Base-by-base conservation (phyloP, 2,888 invertebrate genomes). In the Petrolisthes cinctipes region DNA sequence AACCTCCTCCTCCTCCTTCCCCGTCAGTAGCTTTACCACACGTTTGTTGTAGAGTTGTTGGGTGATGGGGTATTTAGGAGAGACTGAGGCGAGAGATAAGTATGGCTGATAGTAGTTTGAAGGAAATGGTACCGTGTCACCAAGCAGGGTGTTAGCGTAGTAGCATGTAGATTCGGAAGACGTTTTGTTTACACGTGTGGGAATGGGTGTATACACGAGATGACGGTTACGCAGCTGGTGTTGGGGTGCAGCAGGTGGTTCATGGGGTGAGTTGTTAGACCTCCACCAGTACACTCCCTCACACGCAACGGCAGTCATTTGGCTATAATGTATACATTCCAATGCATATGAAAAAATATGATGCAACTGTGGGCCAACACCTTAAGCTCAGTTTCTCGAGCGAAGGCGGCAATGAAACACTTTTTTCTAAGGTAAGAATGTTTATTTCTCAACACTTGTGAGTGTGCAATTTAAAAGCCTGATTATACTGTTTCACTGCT, bases 251-350 rank as follows among this genome's bases (percentile, higher is more conserved):
- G 75, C 71, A 83, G 83, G 73, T 23, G 83, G 79, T 73, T 81
- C 73, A n/a, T 68, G 61, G 71, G 6, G 71, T 7, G 57, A 56
- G 68, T 78, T 53, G 37, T 56, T 87, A 68, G 71, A 51, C 73
- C 83, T 83, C 87, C 83, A 87, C 83, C 83, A n/a, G 71, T 75
- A 80, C 83, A 82, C 78, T 73, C 79, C 80, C 23, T 87, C 83
- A 68, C 82, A 53, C 53, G 87, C 83, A 80, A 83, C 83, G 61
- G 80, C 71, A 68, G 87, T 78, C 87, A 87, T 83, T 68, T 56
- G 83, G 87, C 17, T 66, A 83, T 23, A 37, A 37, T 37, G 14
- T 56, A 6, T 71, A 54, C 83, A 87, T 83, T 83, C 56, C 57
- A 23, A 57, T 56, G 6, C 23, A n/a, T 6, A 56, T 11, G 56